A percentile compares a stretch with the other conserved stretches of the same genome.
phyloP scores from a whole-genome alignment of 2,888 invertebrate species.

The Cloeon dipterum region DNA sequence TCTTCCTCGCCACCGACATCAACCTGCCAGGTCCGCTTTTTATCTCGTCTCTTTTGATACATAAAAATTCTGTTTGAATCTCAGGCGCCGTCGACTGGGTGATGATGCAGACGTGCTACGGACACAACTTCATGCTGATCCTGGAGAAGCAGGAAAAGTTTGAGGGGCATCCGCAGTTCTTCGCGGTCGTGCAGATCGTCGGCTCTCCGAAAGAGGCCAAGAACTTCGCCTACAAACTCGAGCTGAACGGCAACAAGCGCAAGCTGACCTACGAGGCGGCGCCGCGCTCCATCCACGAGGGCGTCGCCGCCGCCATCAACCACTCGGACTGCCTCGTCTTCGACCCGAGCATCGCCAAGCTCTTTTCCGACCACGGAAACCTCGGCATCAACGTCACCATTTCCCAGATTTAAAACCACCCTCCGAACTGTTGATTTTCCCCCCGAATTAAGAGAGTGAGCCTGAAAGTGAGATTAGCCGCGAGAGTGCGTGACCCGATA shows the following conservation, averaged over 20 bases:
- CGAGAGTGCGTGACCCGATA: too few species aligned
- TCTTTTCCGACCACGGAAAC: constrained; percentile 98
- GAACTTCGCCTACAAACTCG: constrained; percentile 93
- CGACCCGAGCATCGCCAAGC: constrained; percentile 91
- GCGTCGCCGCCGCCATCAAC: constrained; percentile 90
- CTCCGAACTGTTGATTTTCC: too few species aligned
- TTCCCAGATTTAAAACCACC: constrained; percentile 71
- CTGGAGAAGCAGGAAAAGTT: constrained; percentile 96
- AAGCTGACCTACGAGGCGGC: constrained; percentile 98
- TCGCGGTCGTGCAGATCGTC: constrained; percentile 96
- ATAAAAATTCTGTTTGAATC: too few species aligned
- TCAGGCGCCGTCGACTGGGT: constrained; percentile 98
- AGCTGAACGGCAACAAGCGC: constrained; percentile 75
- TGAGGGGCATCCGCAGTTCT: constrained; percentile 89
- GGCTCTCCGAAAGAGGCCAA: constrained; percentile 98
- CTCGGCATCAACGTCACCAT: constrained; percentile 99
- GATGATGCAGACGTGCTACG: constrained; percentile 99
- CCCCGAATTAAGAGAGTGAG: too few species aligned
- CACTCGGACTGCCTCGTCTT: constrained; percentile 98
- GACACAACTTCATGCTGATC: constrained; percentile 97
- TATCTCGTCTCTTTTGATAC: too few species aligned
- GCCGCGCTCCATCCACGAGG: constrained; percentile 96
- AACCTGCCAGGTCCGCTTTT: constrained; percentile 97
- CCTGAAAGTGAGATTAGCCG: too few species aligned
- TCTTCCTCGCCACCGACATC: constrained; percentile 97